Percentiles rank a stretch among this genome's conserved stretches.
Conservation (phyloP, 2,888 invertebrate species). For the Gymnosoma rotundatum region DNA sequence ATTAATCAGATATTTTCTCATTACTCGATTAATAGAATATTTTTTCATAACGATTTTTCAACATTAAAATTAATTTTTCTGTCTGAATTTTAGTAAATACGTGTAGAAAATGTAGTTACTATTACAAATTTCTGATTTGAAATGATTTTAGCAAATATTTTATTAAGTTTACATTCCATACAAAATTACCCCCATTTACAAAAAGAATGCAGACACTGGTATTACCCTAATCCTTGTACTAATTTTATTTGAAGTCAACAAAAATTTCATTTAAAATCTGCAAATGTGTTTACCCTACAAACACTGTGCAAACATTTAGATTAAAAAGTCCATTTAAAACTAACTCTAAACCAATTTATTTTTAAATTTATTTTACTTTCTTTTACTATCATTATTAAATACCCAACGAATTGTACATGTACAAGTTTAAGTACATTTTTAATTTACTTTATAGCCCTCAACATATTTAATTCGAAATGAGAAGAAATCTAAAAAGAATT, state of each 20-base stretch:
- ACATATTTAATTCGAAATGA: conserved; percentile 36
- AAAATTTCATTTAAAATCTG: not conserved
- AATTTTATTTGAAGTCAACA: conserved; percentile 50
- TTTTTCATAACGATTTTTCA: too few species aligned
- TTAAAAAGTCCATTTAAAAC: not conserved
- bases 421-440: conserved; percentile 42
- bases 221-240: conserved; percentile 13
- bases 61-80: too few species aligned
- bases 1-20: too few species aligned
- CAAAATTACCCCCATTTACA: not conserved
- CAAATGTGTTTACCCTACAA: not conserved
- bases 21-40: too few species aligned
- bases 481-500: not conserved
- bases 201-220: not conserved
- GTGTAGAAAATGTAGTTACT: too few species aligned
- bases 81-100: too few species aligned
- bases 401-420: conserved; percentile 33
- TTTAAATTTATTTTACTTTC: conserved; percentile 46
- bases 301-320: not conserved
- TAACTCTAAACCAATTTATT: conserved; percentile 34
- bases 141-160: not conserved
- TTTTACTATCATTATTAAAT: conserved; percentile 1
- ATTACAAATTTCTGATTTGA: too few species aligned
- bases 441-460: conserved; percentile 56
- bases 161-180: too few species aligned